phyloP scores from a whole-genome alignment of 2,113 vertebrate species.

The Lonchura striata region DNA sequence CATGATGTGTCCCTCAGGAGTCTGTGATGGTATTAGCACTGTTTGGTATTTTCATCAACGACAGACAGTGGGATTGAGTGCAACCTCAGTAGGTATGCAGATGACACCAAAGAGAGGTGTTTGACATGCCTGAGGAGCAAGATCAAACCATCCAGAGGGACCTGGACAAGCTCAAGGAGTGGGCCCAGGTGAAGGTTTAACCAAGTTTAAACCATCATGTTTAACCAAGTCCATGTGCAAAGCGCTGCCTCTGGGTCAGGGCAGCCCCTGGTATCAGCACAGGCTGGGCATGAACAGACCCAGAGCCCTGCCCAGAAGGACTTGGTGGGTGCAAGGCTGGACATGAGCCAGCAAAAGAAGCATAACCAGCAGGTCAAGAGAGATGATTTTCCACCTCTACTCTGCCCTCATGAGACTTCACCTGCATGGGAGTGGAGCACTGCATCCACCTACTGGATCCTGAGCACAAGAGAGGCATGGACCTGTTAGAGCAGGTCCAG shows the following conservation, averaged over 20 bases:
- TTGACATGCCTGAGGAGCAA: fast-evolving
- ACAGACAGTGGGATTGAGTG: background rate
- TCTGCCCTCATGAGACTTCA: background rate
- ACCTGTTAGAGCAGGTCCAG: background rate
- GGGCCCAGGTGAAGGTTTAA: background rate
- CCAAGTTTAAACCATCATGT: background rate
- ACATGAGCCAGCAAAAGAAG: background rate
- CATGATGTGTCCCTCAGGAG: background rate
- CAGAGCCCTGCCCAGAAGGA: background rate
- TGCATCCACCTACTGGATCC: background rate
- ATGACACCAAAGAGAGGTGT: background rate
- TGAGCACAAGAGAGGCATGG: background rate
- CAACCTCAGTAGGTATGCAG: background rate
- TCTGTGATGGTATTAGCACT: background rate
- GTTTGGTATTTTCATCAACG: background rate
- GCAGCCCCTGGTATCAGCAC: fast-evolving
- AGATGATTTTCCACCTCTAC: background rate
- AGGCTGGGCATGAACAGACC: background rate
- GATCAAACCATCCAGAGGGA: background rate
- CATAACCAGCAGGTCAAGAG: background rate
- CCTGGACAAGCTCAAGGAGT: background rate
- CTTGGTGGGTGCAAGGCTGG: background rate
- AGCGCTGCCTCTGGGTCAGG: too few relatives aligned
- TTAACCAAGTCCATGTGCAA: background rate
- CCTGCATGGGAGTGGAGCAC: background rate